Conservation (phyloP, 35 echinoderm and acorn worm species). For the Amphiura filiformis region DNA sequence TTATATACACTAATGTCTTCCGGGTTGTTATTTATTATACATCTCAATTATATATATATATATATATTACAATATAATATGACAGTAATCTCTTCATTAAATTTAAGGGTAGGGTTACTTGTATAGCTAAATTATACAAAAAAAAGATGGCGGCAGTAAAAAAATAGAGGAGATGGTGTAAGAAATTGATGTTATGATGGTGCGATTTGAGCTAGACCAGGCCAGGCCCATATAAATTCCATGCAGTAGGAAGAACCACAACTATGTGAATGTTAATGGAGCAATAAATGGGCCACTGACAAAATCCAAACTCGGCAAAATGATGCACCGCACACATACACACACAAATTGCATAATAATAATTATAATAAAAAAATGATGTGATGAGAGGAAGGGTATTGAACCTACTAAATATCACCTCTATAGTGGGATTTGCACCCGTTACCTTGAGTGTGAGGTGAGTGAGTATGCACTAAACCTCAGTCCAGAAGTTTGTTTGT, state of each 20-base stretch:
- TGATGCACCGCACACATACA: neutral
- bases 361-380: neutral
- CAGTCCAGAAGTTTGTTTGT: too few species aligned
- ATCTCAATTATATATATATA: too few species aligned
- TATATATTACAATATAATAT: too few species aligned
- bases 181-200: conserved; percentile 4
- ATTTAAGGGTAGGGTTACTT: too few species aligned
- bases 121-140: neutral
- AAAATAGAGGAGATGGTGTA: neutral
- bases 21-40: too few species aligned
- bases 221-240: neutral
- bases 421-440: neutral
- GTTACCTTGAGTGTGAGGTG: too few species aligned
- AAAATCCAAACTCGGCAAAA: neutral
- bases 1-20: too few species aligned
- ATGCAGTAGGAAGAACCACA: neutral
- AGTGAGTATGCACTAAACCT: too few species aligned
- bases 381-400: neutral
- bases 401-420: neutral
- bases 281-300: neutral
- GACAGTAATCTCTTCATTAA: too few species aligned
- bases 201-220: neutral
- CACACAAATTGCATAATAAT: conserved; percentile 7
- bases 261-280: neutral
- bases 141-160: neutral